These are phyloP conservation scores for Tineola bisselliella DNA, from an alignment of 2,888 invertebrate genomes.

Conservation along the genomic window DNA sequence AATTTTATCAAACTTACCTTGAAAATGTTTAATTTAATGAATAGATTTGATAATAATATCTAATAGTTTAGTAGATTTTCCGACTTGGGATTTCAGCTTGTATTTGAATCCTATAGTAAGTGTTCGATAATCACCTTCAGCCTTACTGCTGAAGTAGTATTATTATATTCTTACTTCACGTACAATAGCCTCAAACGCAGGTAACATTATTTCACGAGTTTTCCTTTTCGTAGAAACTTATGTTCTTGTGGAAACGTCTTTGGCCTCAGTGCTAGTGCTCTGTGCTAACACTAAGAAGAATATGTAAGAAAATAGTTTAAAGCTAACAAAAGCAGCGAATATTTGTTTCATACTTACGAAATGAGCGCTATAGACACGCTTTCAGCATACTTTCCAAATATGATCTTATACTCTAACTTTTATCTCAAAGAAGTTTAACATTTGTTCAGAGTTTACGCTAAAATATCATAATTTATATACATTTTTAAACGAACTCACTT, in stretches of 20 bases:
- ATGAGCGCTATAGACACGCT: slow-evolving; percentile 29
- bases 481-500: too few relatives aligned
- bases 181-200: too few relatives aligned
- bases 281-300: slow-evolving; percentile 18
- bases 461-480: too few relatives aligned
- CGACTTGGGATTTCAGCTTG: too few relatives aligned
- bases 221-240: background rate
- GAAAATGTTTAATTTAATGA: too few relatives aligned
- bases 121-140: too few relatives aligned
- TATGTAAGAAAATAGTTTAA: slow-evolving; percentile 22
- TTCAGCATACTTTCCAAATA: slow-evolving; percentile 37
- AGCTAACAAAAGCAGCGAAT: slow-evolving; percentile 22
- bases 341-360: slow-evolving; percentile 33
- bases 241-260: slow-evolving; percentile 10
- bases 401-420: slow-evolving; percentile 39
- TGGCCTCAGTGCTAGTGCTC: slow-evolving; percentile 13
- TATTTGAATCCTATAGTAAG: too few relatives aligned
- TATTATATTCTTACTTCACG: too few relatives aligned
- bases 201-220: background rate
- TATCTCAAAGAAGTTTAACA: background rate
- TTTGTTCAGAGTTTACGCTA: background rate
- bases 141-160: too few relatives aligned
- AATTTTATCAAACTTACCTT: too few relatives aligned
- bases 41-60: too few relatives aligned
- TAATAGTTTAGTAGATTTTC: too few relatives aligned